Conservation (phyloP, 2,113 vertebrate species). For the Perccottus glenii region DNA sequence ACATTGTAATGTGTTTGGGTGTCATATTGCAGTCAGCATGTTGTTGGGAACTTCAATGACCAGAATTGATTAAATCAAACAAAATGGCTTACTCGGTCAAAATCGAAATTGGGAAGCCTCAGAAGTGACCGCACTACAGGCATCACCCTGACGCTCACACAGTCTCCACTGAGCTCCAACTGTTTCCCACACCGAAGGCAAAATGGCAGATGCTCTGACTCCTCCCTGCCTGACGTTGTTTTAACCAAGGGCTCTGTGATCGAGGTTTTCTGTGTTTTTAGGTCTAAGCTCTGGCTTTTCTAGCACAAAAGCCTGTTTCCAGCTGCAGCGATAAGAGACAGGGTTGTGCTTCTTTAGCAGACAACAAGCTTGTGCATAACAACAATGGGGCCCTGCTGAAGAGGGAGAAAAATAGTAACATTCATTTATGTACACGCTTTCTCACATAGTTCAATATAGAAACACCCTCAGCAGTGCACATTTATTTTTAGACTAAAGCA, state of each 20-base stretch:
- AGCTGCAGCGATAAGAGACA: constrained; percentile 39
- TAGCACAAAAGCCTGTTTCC: constrained; percentile 43
- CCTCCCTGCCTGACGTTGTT: constrained; percentile 34
- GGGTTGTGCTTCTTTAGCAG: constrained; percentile 32
- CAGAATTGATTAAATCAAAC: not conserved
- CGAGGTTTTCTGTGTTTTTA: constrained; percentile 26
- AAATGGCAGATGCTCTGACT: constrained; percentile 30
- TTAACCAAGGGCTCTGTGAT: constrained; percentile 26
- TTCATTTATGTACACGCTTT: not conserved
- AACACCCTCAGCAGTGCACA: constrained; percentile 14
- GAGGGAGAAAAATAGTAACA: constrained; percentile 12
- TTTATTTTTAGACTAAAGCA: too few species aligned
- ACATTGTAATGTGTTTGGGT: too few species aligned
- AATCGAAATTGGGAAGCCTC: constrained; percentile 1
- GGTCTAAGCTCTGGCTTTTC: constrained; percentile 41
- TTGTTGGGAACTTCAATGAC: too few species aligned
- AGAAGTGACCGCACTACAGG: constrained; percentile 10
- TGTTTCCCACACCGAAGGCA: constrained; percentile 33
- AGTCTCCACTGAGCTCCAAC: not conserved
- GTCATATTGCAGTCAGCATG: too few species aligned
- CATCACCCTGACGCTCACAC: constrained; percentile 17
- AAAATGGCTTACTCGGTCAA: not conserved
- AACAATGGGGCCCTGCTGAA: constrained; percentile 30
- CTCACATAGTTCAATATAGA: constrained; percentile 20
- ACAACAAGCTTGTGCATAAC: constrained; percentile 34